Evolutionary conservation across 1,140 invertebrate species (phyloP).

Genomic region (Trichomalopsis sarcophagae): DNA sequence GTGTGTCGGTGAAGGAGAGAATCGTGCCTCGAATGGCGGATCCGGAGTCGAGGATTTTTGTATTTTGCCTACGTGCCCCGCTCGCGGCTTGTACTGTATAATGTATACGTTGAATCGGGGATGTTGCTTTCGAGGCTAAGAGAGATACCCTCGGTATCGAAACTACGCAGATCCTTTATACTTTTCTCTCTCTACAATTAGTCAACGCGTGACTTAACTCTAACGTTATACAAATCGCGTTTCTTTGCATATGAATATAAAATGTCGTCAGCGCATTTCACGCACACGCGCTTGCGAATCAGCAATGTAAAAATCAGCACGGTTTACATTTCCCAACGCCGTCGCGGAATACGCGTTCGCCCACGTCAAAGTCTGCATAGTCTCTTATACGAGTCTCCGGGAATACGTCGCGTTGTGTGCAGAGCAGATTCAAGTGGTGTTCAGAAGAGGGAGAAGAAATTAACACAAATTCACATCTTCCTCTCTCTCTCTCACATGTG

Average conservation of each 20-base stretch:
- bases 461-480: slow-evolving; percentile 53
- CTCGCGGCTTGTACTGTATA: neutral
- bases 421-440: slow-evolving; percentile 24
- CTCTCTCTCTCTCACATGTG: slow-evolving; percentile 13
- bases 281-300: slow-evolving; percentile 21
- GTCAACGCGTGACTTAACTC: too few relatives aligned
- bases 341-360: neutral
- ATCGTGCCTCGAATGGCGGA: slow-evolving; percentile 24
- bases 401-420: neutral
- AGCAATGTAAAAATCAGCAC: slow-evolving; percentile 39
- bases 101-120: neutral
- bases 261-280: neutral
- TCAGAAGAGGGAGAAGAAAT: slow-evolving; percentile 39
- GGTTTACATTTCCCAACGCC: slow-evolving; percentile 25
- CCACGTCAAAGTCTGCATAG: slow-evolving; percentile 38
- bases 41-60: neutral
- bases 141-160: too few relatives aligned
- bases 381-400: neutral
- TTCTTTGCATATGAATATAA: slow-evolving; percentile 6
- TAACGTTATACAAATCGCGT: neutral
- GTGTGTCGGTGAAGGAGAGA: neutral
- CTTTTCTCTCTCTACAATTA: neutral
- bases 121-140: too few relatives aligned
- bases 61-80: neutral
- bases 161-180: too few relatives aligned